phyloP scores from a whole-genome alignment of 2,888 invertebrate genomes.

The Tipula helvola region DNA sequence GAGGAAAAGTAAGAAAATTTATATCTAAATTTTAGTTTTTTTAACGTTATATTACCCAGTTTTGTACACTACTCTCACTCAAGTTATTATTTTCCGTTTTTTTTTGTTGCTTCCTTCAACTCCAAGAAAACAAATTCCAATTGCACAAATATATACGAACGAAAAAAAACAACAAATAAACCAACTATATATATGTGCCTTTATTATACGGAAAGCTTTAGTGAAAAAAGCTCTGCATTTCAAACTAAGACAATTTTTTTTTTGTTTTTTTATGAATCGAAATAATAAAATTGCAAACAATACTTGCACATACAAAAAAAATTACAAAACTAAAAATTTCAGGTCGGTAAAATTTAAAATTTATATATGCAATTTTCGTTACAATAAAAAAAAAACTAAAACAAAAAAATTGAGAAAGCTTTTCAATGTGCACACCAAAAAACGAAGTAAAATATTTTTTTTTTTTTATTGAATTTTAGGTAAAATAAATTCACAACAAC shows the following conservation, averaged over 20 bases:
- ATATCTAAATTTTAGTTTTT: too few species aligned
- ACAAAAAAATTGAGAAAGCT: not conserved
- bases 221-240: too few species aligned
- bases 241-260: not conserved
- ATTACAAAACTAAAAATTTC: not conserved
- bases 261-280: not conserved
- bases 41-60: too few species aligned
- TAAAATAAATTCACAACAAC: not conserved
- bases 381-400: not conserved
- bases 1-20: too few species aligned
- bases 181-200: too few species aligned
- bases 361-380: not conserved
- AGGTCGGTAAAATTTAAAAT: not conserved
- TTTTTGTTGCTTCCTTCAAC: too few species aligned
- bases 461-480: not conserved
- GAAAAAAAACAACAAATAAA: too few species aligned
- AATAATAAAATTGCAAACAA: not conserved
- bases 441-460: not conserved
- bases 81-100: too few species aligned
- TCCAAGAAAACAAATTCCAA: too few species aligned
- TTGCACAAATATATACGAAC: too few species aligned
- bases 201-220: too few species aligned
- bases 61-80: too few species aligned
- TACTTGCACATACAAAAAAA: not conserved
- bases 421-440: not conserved